These are phyloP conservation scores for Icerya purchasi DNA, from an alignment of 2,888 invertebrate species.

Conservation along the genomic window DNA sequence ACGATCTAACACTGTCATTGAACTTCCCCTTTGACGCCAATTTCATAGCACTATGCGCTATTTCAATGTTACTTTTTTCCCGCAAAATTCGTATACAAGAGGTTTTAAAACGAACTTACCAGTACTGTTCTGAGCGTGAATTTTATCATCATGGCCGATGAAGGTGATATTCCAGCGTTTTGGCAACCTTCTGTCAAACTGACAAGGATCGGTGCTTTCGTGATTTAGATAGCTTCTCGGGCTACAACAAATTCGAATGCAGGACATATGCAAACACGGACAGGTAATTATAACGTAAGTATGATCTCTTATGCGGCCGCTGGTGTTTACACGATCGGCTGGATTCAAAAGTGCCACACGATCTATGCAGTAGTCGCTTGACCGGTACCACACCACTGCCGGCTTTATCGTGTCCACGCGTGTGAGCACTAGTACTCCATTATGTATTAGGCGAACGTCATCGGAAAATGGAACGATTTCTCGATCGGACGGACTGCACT, in stretches of 20 bases:
- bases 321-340: background rate
- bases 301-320: background rate
- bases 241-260: conserved; percentile 2
- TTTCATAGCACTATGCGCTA: too few relatives aligned
- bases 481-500: conserved; percentile 4
- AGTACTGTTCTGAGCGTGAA: too few relatives aligned
- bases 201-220: background rate
- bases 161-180: conserved; percentile 3
- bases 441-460: conserved; percentile 11
- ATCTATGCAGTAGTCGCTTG: conserved; percentile 12
- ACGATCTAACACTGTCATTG: too few relatives aligned
- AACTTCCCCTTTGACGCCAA: too few relatives aligned
- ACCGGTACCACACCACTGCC: conserved; percentile 5
- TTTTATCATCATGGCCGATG: background rate
- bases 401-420: conserved; percentile 1
- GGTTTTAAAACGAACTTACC: too few relatives aligned
- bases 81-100: too few relatives aligned
- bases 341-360: conserved; percentile 9
- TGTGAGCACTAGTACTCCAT: conserved; percentile 11
- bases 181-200: background rate
- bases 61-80: too few relatives aligned
- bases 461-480: conserved; percentile 7
- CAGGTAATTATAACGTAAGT: conserved; percentile 7
- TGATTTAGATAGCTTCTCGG: background rate
- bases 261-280: background rate